Conservation (phyloP, 2,113 vertebrate genomes). For the Tragelaphus strepsiceros region DNA sequence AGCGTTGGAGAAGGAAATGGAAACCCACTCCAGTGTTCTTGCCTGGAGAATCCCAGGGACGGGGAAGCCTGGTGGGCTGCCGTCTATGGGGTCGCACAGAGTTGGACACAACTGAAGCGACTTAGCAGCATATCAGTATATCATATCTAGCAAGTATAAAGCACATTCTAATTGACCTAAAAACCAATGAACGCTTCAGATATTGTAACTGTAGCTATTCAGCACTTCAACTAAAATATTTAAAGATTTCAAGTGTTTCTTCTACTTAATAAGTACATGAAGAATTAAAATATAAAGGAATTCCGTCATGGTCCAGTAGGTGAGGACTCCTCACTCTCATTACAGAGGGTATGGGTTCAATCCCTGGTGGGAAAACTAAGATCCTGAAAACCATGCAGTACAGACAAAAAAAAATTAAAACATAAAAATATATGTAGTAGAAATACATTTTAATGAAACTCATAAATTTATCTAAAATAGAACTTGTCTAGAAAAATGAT, state of each 20-base stretch:
- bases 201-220: not conserved
- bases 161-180: constrained; percentile 10
- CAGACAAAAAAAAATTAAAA: not conserved
- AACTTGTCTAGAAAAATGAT: not conserved
- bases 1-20: too few species aligned
- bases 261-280: not conserved
- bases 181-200: not conserved
- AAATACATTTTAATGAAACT: not conserved
- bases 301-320: not conserved
- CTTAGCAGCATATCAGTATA: not conserved
- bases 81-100: too few species aligned
- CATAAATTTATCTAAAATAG: not conserved
- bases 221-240: not conserved
- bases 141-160: not conserved
- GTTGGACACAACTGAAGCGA: too few species aligned
- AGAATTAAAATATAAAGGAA: constrained; percentile 2
- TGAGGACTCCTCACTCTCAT: not conserved
- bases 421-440: not conserved
- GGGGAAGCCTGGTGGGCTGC: too few species aligned
- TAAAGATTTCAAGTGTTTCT: not conserved
- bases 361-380: not conserved
- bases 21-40: too few species aligned
- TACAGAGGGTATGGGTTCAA: not conserved
- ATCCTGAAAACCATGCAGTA: not conserved
- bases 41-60: too few species aligned